Conservation (phyloP, 2,113 vertebrate species). For the Cinclus cinclus region DNA sequence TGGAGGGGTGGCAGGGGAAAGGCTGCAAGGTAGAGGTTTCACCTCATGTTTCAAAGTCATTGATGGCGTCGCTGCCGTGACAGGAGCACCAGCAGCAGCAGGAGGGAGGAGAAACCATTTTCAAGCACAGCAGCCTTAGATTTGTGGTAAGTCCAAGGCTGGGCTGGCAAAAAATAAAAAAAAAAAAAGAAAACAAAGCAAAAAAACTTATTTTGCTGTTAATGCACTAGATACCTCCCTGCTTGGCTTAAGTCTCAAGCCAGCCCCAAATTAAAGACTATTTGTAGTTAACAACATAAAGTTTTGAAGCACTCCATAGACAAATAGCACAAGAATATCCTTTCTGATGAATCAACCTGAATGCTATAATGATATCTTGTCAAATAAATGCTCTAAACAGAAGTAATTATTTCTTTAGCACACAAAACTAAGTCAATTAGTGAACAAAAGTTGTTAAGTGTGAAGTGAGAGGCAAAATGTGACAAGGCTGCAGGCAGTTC, state of each 20-base stretch:
- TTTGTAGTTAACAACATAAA: background rate
- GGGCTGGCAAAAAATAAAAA: background rate
- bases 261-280: background rate
- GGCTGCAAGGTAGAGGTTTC: background rate
- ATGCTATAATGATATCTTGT: background rate
- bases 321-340: background rate
- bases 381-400: background rate
- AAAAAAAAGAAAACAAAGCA: background rate
- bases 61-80: accelerated
- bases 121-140: background rate
- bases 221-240: background rate
- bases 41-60: background rate
- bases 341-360: background rate
- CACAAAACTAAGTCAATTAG: background rate
- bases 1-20: background rate
- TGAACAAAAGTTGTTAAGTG: background rate
- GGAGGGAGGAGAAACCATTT: background rate
- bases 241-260: background rate
- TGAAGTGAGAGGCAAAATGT: background rate
- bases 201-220: background rate
- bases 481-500: background rate
- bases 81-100: background rate
- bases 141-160: background rate
- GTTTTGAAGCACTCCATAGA: background rate
- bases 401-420: background rate